Evolutionary conservation across 2,888 invertebrate species (phyloP).

Genomic region (Plebejus melissa): DNA sequence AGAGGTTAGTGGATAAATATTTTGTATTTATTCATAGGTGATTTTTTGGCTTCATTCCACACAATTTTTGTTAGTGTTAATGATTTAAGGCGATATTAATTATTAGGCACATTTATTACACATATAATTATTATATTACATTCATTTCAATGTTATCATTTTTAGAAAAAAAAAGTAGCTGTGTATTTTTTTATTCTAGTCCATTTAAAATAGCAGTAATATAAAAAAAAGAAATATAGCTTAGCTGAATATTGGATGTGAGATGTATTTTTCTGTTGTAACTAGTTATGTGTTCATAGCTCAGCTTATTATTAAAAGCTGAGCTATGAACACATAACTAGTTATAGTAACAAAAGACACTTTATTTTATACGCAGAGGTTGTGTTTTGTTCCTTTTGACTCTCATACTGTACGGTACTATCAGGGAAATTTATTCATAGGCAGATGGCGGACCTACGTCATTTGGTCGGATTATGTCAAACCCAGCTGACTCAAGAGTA

Average conservation of each 20-base stretch:
- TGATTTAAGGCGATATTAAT: slow-evolving; percentile 2
- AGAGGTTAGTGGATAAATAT: neutral
- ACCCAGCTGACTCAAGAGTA: too few relatives aligned
- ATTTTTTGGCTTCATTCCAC: slow-evolving; percentile 10
- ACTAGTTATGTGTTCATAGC: neutral
- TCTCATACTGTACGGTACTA: slow-evolving; percentile 1
- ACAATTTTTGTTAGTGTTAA: neutral
- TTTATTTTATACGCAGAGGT: neutral
- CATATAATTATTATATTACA: neutral
- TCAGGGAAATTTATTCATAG: neutral
- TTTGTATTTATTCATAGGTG: neutral
- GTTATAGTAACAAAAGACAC: neutral
- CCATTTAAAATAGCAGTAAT: neutral
- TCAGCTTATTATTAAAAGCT: neutral
- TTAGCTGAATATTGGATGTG: slow-evolving; percentile 1
- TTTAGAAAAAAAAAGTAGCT: neutral
- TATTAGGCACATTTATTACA: neutral
- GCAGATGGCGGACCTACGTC: neutral
- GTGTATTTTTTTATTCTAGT: neutral
- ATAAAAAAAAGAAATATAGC: neutral
- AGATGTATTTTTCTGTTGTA: neutral
- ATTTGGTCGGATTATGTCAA: neutral
- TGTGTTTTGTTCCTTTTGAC: slow-evolving; percentile 1
- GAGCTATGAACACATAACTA: too few relatives aligned
- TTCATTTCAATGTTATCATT: neutral